Evolutionary conservation across 2,797 vertebrate species (phyloP), one percentile per base, ranked within the genome.

Genomic region (Enteromius unitaeniatus): DNA sequence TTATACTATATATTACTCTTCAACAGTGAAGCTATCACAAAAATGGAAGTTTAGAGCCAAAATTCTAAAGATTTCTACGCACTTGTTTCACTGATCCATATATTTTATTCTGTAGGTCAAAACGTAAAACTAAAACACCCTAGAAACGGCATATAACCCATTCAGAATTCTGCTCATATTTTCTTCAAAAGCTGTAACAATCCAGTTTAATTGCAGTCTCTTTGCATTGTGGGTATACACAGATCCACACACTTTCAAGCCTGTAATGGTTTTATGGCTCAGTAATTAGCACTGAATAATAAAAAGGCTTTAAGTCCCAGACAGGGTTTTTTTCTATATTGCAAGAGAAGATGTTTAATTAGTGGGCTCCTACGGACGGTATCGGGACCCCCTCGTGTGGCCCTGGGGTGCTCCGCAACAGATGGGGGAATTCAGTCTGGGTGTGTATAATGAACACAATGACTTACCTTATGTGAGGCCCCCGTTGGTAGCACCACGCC

Each of bases 271-370:
- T 64, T 85, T 73, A 82, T 82, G 74, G 74, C 53, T 64, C 21
- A 82, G 79, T 34, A 72, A 82, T 82, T 74, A 82, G 51, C 74
- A 17, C 55, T 72, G 79, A 62, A 40, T 82, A 28, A 78, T 73
- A 78, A 78, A 60, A 62, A 26, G 40, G 84, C 40, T 65, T 79
- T 45, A 65, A 8, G 23, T 76, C 45, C 31, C 72, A 68, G 65
- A 34, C 42, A 82, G 8, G 55, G 45, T 28, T 78, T 82, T 51
- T 51, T 26, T 40, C 42, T 70, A 17, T 17, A 72, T 72, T 14
- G 15, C 15, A 69, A 45, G 40, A 84, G 37, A 42, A 49, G 65
- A 65, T 40, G 28, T 42, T 81, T 42, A 60, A 49, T 72, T 72
- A 77, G 74, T 19, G 55, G 42, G 51, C 40, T 67, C 21, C 62